A percentile compares a stretch with the other conserved stretches of the same genome.
Evolutionary conservation across 2,113 vertebrate species (phyloP).

Genomic region (Strix uralensis): DNA sequence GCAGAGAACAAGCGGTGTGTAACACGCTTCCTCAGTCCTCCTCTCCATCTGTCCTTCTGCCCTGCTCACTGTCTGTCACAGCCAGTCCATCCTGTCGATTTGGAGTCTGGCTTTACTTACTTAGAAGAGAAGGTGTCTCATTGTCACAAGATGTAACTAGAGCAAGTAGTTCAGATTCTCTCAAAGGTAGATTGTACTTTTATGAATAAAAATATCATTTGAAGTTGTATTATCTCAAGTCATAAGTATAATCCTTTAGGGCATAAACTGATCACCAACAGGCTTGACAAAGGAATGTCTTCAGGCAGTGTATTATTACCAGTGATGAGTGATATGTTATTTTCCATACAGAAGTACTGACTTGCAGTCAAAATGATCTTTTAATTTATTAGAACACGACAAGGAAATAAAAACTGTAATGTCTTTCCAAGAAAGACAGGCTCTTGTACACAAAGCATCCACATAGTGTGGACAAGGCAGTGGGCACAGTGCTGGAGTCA

Average conservation of each 20-base stretch:
- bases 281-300: conserved; percentile 53
- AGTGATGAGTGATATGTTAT: conserved; percentile 50
- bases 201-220: conserved; percentile 36
- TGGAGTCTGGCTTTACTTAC: background rate
- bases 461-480: background rate
- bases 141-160: background rate
- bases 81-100: background rate
- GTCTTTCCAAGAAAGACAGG: conserved; percentile 5
- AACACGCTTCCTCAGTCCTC: background rate
- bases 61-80: background rate
- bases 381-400: conserved; percentile 10
- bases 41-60: background rate
- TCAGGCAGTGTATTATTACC: conserved; percentile 41
- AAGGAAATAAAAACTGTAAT: background rate
- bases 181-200: conserved; percentile 18
- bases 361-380: conserved; percentile 31
- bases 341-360: conserved; percentile 42
- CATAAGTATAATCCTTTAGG: conserved; percentile 27
- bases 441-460: background rate
- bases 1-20: background rate
- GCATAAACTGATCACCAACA: conserved; percentile 56
- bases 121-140: background rate
- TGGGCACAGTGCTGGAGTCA: background rate
- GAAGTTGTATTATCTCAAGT: conserved; percentile 9
- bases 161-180: background rate